Base-by-base conservation (phyloP, 2,797 vertebrate genomes). In the Neosilurus mollespiculum region DNA sequence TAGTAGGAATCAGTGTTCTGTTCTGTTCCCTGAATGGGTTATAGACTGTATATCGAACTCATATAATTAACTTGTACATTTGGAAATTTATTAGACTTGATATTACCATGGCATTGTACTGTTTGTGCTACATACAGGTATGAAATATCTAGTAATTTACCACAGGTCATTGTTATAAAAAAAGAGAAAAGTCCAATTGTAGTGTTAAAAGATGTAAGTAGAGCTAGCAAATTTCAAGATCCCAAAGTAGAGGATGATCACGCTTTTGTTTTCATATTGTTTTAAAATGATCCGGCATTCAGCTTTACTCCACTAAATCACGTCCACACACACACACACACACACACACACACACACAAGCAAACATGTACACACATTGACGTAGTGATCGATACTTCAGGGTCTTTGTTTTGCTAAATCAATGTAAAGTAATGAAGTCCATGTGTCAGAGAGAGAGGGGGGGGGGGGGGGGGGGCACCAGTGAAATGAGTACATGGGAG, bases 361-460 rank as follows among this genome's bases (percentile, higher is more conserved):
- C 43, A 61, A 67, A 78, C 56, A 20, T 22, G n/a, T 51, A 64
- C 73, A 62, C 43, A 78, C 3, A 51, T 58, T 53, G 58, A 26
- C 24, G 43, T 61, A 43, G 78, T 8, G 72, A 91, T 95, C 90
- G 34, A 92, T 95, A 89, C 83, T 87, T 88, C 81, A 86, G 88
- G 90, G 89, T 90, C 90, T 90, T 93, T 89, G 89, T 94, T 93
- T 89, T 89, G 88, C 81, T 86, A 90, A 91, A 94, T 95, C 92
- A 70, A 93, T 95, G 89, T 1, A 11, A 64, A 89, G 87, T 92
- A 93, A 95, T 93, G 92, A 93, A 92, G 93, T 93, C 86, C 37
- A 87, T 88, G 88, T 78, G 88, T 87, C 89, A 72, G 80, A 87
- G 86, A 85, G 81, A 88, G 80, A 30, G 53, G 59, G 71, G 64